Conservation (phyloP, 2,888 invertebrate species). For the Pecten maximus region DNA sequence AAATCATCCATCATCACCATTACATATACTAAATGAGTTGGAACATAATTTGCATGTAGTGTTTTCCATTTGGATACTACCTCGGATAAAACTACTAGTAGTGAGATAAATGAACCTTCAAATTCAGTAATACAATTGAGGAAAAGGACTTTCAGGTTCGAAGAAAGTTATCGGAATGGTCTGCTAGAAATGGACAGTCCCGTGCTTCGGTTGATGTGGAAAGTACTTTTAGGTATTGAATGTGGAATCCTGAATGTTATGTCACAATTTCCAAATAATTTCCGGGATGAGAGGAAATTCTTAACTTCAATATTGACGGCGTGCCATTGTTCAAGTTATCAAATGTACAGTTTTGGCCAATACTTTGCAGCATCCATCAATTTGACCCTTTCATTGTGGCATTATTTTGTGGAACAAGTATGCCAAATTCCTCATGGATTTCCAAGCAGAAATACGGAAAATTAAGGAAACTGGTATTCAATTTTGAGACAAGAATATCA, state of each 20-base stretch:
- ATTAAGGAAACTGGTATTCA: no score
- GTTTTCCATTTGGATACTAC: no score
- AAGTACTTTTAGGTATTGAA: constrained; percentile 55
- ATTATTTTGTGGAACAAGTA: constrained; percentile 59
- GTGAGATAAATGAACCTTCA: no score
- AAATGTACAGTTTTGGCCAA: constrained; percentile 57
- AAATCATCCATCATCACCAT: no score
- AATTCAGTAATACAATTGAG: no score
- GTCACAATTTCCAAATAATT: neutral
- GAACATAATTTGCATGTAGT: no score
- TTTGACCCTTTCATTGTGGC: constrained; percentile 59
- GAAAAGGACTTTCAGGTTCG: no score
- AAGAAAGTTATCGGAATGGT: no score
- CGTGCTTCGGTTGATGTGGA: constrained; percentile 43
- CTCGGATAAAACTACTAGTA: no score
- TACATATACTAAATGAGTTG: no score
- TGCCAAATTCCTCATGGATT: constrained; percentile 54
- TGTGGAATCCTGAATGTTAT: constrained; percentile 40
- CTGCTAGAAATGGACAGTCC: no score
- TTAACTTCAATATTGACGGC: constrained; percentile 57
- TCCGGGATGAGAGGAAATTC: neutral
- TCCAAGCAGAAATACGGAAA: constrained; percentile 42
- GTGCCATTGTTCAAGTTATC: constrained; percentile 57
- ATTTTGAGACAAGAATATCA: neutral
- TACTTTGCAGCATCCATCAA: constrained; percentile 50